Conservation (phyloP, 2,113 vertebrate species). For the Aix galericulata region DNA sequence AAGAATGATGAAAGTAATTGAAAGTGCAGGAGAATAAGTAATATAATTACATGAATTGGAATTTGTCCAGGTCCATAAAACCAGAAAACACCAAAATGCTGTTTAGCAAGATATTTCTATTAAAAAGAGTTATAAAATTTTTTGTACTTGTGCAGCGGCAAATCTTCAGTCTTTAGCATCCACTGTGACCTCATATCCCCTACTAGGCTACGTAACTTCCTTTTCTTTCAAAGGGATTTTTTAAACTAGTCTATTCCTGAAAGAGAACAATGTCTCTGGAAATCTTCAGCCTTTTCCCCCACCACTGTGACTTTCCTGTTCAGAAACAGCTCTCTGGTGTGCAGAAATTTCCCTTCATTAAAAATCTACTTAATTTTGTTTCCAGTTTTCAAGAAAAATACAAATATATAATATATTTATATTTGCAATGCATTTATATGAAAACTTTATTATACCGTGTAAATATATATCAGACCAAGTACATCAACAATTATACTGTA, state of each 20-base stretch:
- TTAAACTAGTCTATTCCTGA: slow-evolving; percentile 31
- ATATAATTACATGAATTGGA: slow-evolving; percentile 31
- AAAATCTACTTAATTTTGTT: slow-evolving; percentile 5
- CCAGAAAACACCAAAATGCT: slow-evolving; percentile 38
- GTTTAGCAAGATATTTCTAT: not conserved
- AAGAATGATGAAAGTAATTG: slow-evolving; percentile 39
- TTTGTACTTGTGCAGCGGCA: not conserved
- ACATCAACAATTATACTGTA: not conserved
- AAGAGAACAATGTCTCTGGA: slow-evolving; percentile 55
- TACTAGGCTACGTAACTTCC: slow-evolving; percentile 15
- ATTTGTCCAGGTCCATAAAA: slow-evolving; percentile 10
- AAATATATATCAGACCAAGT: slow-evolving; percentile 15
- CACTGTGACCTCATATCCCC: slow-evolving; percentile 12
- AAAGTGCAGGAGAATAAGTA: slow-evolving; percentile 20
- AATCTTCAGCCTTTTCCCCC: slow-evolving; percentile 4
- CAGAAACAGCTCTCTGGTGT: slow-evolving; percentile 25
- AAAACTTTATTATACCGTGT: not conserved
- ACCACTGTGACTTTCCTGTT: slow-evolving; percentile 42
- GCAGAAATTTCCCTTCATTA: not conserved
- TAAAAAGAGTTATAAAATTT: not conserved
- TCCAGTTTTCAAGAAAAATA: slow-evolving; percentile 34
- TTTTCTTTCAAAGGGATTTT: slow-evolving; percentile 46
- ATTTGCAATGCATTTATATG: not conserved
- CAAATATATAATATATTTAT: not conserved
- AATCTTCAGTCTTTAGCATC: slow-evolving; percentile 5